These are phyloP conservation scores for Cinclus cinclus DNA, from an alignment of 2,113 vertebrate species.

Conservation along the genomic window DNA sequence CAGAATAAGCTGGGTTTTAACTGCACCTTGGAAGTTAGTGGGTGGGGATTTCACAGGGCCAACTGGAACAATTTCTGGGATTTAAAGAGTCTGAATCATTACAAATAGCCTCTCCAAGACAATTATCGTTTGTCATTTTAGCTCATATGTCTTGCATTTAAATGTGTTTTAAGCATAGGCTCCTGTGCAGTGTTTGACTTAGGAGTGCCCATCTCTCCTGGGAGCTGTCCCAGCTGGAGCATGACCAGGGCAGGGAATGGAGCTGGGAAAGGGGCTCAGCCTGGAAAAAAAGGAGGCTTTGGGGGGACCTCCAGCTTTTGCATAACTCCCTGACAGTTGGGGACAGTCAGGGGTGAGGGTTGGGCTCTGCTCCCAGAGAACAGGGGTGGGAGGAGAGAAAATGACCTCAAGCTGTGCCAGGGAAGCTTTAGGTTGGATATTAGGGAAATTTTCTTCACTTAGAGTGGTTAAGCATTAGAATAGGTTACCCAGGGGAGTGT, in stretches of 20 bases:
- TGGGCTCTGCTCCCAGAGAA: fast-evolving
- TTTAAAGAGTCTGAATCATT: not conserved
- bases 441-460: not conserved
- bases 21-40: not conserved
- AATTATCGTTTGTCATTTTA: not conserved
- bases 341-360: not conserved
- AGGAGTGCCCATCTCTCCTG: not conserved
- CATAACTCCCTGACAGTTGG: not conserved
- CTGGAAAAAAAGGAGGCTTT: not conserved
- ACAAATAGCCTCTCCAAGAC: not conserved
- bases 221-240: not conserved
- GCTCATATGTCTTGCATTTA: not conserved
- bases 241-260: not conserved
- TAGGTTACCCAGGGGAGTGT: no score
- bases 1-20: not conserved
- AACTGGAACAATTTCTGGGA: not conserved
- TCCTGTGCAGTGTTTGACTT: not conserved
- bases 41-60: not conserved
- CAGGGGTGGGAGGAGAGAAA: not conserved
- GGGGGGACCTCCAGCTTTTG: not conserved
- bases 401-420: fast-evolving
- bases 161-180: not conserved
- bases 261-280: not conserved
- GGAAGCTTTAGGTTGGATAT: not conserved
- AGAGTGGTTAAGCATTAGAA: not conserved